phyloP scores from a whole-genome alignment of 2,888 invertebrate species.

The Phlogophora meticulosa region DNA sequence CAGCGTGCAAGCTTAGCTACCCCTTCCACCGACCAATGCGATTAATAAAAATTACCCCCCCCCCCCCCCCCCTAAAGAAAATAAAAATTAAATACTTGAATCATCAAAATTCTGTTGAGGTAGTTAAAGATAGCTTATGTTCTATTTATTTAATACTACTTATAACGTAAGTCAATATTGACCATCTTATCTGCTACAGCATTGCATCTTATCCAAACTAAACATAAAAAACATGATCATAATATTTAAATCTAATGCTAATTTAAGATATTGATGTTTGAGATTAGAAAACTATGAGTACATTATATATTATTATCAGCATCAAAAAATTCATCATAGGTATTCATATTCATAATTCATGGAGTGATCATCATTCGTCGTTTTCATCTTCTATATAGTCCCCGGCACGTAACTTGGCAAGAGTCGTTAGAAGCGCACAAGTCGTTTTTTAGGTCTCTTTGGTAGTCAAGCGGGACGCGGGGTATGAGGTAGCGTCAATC shows the following conservation, averaged over 20 bases:
- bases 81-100: too few species aligned
- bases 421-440: too few species aligned
- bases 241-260: background rate
- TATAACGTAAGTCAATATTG: background rate
- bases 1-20: too few species aligned
- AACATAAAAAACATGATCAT: background rate
- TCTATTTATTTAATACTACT: background rate
- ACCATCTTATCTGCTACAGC: background rate
- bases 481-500: too few species aligned
- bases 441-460: too few species aligned
- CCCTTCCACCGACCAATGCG: too few species aligned
- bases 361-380: conserved; percentile 45
- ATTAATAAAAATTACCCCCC: too few species aligned
- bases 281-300: background rate
- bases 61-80: too few species aligned
- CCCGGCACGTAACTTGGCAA: too few species aligned
- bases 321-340: conserved; percentile 40
- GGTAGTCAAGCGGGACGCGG: too few species aligned
- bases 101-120: too few species aligned
- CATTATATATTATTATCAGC: conserved; percentile 22
- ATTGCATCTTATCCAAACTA: background rate
- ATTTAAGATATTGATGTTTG: background rate
- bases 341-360: conserved; percentile 49
- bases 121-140: background rate
- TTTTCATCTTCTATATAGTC: too few species aligned